phyloP scores from a whole-genome alignment of 2,888 invertebrate genomes.

The Germaria angustata region DNA sequence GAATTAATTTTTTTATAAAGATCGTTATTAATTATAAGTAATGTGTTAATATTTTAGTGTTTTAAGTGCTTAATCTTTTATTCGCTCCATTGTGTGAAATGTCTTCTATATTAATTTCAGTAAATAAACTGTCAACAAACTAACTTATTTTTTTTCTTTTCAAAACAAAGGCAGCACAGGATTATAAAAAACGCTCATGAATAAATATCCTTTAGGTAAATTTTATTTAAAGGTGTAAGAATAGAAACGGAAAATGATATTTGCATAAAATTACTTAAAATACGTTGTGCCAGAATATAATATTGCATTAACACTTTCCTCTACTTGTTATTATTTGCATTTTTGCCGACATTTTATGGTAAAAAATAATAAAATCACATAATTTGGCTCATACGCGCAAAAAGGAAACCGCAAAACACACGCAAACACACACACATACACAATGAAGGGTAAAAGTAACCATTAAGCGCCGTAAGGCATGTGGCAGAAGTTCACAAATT shows the following conservation, averaged over 20 bases:
- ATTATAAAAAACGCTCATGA: too few species aligned
- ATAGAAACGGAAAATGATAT: background rate
- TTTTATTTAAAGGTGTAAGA: background rate
- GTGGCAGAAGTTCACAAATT: background rate
- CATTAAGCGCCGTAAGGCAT: background rate
- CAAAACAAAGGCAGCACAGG: background rate
- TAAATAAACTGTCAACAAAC: background rate
- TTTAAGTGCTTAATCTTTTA: too few species aligned
- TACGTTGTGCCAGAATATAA: constrained; percentile 24
- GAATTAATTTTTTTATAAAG: too few species aligned
- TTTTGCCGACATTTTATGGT: background rate
- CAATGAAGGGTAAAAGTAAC: background rate
- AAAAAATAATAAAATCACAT: background rate
- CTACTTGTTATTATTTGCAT: background rate
- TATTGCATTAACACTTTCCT: constrained; percentile 23
- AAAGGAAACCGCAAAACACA: background rate
- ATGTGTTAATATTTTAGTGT: too few species aligned
- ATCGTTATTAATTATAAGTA: too few species aligned
- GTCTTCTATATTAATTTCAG: background rate
- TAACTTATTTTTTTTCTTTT: background rate
- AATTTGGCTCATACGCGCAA: background rate
- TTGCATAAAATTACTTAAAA: constrained; percentile 19
- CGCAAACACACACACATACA: too few species aligned
- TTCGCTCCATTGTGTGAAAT: background rate
- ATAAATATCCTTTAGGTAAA: background rate